Evolutionary conservation across 2,888 invertebrate species (phyloP).

Genomic region (Chrysotoxum bicinctum): DNA sequence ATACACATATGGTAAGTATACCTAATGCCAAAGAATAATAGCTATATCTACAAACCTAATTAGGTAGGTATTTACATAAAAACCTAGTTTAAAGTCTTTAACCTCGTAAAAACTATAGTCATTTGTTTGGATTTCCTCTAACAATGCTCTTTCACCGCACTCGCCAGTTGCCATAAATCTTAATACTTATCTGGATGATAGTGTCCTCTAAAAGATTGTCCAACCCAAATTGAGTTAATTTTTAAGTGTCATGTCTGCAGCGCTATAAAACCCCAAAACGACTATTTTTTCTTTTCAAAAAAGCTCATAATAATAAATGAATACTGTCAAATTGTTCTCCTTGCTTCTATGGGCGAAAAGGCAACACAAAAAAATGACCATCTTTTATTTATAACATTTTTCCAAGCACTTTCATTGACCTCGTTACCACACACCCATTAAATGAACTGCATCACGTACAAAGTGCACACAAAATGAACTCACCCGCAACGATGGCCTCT

Average conservation of each 20-base stretch:
- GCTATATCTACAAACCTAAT: neutral
- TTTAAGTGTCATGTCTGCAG: slow-evolving; percentile 36
- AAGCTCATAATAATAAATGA: slow-evolving; percentile 29
- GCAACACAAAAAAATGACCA: neutral
- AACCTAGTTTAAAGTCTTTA: neutral
- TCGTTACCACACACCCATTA: slow-evolving; percentile 62
- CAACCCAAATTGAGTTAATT: slow-evolving; percentile 30
- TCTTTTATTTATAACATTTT: slow-evolving; percentile 45
- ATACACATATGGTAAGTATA: too few species aligned
- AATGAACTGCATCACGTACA: slow-evolving; percentile 55
- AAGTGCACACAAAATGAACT: slow-evolving; percentile 50
- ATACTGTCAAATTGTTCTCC: slow-evolving; percentile 29
- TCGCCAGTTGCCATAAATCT: neutral
- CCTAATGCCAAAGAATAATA: too few species aligned
- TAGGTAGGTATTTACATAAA: neutral
- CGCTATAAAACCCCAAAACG: slow-evolving; percentile 26
- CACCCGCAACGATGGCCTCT: slow-evolving; percentile 43
- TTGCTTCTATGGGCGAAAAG: neutral
- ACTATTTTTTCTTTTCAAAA: neutral
- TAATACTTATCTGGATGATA: slow-evolving; percentile 14
- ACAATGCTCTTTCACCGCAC: neutral
- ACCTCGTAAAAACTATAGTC: neutral
- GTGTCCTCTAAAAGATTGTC: slow-evolving; percentile 12
- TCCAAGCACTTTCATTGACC: slow-evolving; percentile 60
- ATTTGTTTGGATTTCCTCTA: slow-evolving; percentile 7